Percentiles rank a stretch among this genome's conserved stretches.
These are phyloP conservation scores for Lithobates pipiens DNA, from an alignment of 2,797 vertebrate species.

Conservation along the genomic window DNA sequence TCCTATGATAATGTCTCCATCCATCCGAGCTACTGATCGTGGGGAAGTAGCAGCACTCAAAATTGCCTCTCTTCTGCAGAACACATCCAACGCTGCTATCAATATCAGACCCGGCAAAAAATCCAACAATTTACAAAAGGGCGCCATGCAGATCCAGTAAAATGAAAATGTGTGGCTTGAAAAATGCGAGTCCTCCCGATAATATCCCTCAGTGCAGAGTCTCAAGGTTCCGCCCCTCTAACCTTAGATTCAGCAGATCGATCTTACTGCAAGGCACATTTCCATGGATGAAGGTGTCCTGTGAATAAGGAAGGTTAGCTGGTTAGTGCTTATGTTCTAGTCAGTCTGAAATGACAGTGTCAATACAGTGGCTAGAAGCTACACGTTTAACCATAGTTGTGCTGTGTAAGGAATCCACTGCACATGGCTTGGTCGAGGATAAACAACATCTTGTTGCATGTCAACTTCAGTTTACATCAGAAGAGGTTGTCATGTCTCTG, in stretches of 20 bases:
- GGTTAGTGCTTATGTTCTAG: neutral
- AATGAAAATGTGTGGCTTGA: constrained; percentile 61
- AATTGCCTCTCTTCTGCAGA: constrained; percentile 78
- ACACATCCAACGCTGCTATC: constrained; percentile 78
- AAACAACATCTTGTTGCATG: constrained; percentile 20
- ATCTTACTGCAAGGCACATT: constrained; percentile 56
- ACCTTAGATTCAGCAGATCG: constrained; percentile 60
- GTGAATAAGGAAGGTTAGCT: constrained; percentile 28
- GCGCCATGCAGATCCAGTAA: constrained; percentile 75
- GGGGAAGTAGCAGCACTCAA: constrained; percentile 81
- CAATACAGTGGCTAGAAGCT: neutral
- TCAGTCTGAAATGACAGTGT: too few species aligned
- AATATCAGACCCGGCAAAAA: constrained; percentile 77
- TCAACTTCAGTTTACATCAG: constrained; percentile 6
- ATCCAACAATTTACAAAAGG: constrained; percentile 85
- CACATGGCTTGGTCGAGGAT: constrained; percentile 13
- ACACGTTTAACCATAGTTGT: neutral
- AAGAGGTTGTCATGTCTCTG: constrained; percentile 47
- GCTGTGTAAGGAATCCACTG: neutral
- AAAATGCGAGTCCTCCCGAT: constrained; percentile 56
- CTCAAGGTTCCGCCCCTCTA: constrained; percentile 64
- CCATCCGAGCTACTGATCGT: constrained; percentile 94
- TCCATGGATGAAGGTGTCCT: constrained; percentile 67
- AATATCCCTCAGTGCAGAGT: constrained; percentile 39
- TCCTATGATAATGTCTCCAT: constrained; percentile 97